Evolutionary conservation across 2,888 invertebrate genomes (phyloP), one percentile per base, ranked within the genome.

Genomic region (Nomada ferruginata): DNA sequence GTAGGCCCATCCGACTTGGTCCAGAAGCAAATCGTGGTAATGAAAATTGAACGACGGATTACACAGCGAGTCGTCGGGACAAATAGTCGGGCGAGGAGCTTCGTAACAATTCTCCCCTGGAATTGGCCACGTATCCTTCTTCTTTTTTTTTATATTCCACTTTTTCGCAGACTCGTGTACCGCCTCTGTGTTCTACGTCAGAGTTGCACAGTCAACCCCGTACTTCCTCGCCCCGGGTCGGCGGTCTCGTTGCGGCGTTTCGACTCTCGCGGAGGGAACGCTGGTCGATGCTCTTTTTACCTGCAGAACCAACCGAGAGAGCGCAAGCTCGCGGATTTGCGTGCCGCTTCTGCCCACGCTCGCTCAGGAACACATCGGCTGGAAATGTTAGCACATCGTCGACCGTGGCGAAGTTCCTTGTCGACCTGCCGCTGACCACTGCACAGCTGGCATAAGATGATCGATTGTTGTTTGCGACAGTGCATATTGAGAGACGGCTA

Each of bases 31-130:
- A 86, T 76, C 79, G 79, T 71, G 79, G 68, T 85, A 87, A 86
- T 86, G 87, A 86, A 87, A 86, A 86, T 85, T 87, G 85, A 86
- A 83, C 85, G 78, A 79, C 76, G 73, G 72, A 85, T 81, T 82
- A 80, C 77, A 78, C 77, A 73, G 50, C 60, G 64, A 78, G 72
- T 50, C 60, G 74, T 50, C 60, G 72, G 78, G 80, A 85, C 83
- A 85, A 87, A 83, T 80, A 80, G 76, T 71, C 61, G 66, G 26
- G 59, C 44, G 57, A 44, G 59, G 59, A 78, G 76, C 61, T 78
- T 76, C 73, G 85, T 79, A 81, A 82, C 85, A 85, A 85, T 87
- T 85, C 85, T 61, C 57, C 75, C 61, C 71, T 76, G 84, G 81
- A 85, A 87, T 86, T 83, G 84, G 76, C 68, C 86, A 76, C 76